phyloP scores from a whole-genome alignment of 2,797 vertebrate species.

The Sebastes baramenuke region DNA sequence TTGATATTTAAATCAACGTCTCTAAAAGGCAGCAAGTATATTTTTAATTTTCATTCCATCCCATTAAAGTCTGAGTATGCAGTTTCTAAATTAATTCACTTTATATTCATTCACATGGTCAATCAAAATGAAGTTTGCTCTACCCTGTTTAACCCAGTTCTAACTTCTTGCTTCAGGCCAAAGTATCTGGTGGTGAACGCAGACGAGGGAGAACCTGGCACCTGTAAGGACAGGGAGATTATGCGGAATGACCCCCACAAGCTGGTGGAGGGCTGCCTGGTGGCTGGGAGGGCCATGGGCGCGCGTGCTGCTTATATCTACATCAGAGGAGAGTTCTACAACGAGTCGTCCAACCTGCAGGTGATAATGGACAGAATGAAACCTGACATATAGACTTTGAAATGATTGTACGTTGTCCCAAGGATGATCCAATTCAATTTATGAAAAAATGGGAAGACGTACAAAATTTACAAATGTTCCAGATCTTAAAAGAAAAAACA shows the following conservation, averaged over 20 bases:
- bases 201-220: conserved; percentile 95
- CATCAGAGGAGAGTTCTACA: conserved; percentile 97
- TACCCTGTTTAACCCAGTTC: background rate
- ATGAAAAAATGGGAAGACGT: background rate
- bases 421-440: background rate
- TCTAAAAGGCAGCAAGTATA: background rate
- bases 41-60: background rate
- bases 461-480: background rate
- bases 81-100: background rate
- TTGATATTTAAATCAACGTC: background rate
- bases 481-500: background rate
- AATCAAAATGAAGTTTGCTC: background rate
- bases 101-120: background rate
- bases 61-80: background rate
- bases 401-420: background rate
- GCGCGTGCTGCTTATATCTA: conserved; percentile 96
- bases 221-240: conserved; percentile 97
- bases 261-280: conserved; percentile 94
- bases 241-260: conserved; percentile 96
- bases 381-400: background rate
- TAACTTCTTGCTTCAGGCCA: conserved; percentile 78
- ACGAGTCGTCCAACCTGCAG: conserved; percentile 96
- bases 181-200: conserved; percentile 98
- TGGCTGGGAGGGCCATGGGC: conserved; percentile 92
- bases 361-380: conserved; percentile 65